A percentile compares a stretch with the other conserved stretches of the same genome.
These are phyloP conservation scores for Stomatorhinus ivindoensis DNA, from an alignment of 2,113 vertebrate species.

Conservation along the genomic window DNA sequence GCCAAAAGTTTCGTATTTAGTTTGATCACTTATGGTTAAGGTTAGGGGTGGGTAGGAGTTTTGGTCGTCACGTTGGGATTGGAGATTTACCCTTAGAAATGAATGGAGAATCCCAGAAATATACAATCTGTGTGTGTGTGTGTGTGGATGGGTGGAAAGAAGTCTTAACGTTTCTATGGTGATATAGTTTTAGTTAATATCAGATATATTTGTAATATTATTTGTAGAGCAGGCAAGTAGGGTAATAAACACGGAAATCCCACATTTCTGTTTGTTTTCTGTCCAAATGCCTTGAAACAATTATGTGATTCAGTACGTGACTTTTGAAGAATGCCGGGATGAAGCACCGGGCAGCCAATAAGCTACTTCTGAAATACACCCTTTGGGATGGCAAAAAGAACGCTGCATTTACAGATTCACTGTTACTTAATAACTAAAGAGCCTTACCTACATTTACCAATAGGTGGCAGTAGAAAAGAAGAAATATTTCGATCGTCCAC, in stretches of 20 bases:
- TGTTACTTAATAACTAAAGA: neutral
- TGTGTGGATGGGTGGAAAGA: neutral
- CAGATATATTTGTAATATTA: neutral
- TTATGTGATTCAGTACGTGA: neutral
- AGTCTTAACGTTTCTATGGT: neutral
- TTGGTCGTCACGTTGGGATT: no score
- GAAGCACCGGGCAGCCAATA: neutral
- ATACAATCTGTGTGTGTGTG: neutral
- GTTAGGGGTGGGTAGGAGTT: no score
- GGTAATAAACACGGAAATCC: neutral
- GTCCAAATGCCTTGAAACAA: neutral
- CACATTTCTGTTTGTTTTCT: neutral
- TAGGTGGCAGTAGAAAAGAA: constrained; percentile 39
- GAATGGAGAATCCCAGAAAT: no score
- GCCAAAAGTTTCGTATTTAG: no score
- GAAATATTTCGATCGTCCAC: neutral
- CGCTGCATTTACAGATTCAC: neutral
- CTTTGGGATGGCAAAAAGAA: neutral
- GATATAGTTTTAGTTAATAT: neutral
- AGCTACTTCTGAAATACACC: neutral
- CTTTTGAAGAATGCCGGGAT: neutral
- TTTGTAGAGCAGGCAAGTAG: neutral
- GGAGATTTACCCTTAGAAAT: no score
- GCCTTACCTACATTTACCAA: constrained; percentile 21
- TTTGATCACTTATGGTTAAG: no score